Evolutionary conservation across 1,140 invertebrate genomes (phyloP).

Genomic region (Xylocopa sonorina): DNA sequence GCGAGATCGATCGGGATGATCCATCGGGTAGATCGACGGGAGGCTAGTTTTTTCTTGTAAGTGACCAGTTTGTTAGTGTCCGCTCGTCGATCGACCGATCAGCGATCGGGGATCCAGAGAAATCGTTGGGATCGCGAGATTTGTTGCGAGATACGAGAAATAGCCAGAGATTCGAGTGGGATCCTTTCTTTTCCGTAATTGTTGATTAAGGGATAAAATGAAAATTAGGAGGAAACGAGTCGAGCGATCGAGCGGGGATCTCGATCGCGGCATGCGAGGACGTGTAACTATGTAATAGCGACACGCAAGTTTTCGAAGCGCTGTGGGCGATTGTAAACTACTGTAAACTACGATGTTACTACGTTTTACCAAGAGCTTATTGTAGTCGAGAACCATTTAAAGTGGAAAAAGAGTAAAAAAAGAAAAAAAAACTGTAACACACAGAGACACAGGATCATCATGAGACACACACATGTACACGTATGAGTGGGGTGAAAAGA

Average conservation of each 20-base stretch:
- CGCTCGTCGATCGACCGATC: constrained; percentile 35
- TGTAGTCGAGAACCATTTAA: constrained; percentile 82
- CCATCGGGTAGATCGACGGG: constrained; percentile 20
- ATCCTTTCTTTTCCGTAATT: background rate
- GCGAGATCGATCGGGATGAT: background rate
- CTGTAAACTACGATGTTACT: constrained; percentile 83
- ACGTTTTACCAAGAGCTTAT: constrained; percentile 83
- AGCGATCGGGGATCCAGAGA: constrained; percentile 3
- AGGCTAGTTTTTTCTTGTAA: constrained; percentile 43
- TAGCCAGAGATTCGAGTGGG: background rate
- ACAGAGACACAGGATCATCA: constrained; percentile 27
- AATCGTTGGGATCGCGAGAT: background rate
- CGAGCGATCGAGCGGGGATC: constrained; percentile 37
- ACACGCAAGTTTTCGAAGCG: constrained; percentile 64
- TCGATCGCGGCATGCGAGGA: constrained; percentile 75
- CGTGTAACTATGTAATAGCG: constrained; percentile 78
- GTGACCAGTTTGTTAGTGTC: constrained; percentile 51
- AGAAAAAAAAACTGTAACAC: constrained; percentile 14
- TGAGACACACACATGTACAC: constrained; percentile 21
- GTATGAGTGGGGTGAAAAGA: background rate
- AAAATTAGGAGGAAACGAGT: background rate
- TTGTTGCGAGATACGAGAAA: background rate
- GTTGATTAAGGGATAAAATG: background rate
- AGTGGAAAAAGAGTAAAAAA: constrained; percentile 13
- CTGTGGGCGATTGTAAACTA: constrained; percentile 80